A percentile compares a stretch with the other conserved stretches of the same genome.
These are phyloP conservation scores for Phalacrocorax aristotelis DNA, from an alignment of 2,113 vertebrate species.

Conservation along the genomic window DNA sequence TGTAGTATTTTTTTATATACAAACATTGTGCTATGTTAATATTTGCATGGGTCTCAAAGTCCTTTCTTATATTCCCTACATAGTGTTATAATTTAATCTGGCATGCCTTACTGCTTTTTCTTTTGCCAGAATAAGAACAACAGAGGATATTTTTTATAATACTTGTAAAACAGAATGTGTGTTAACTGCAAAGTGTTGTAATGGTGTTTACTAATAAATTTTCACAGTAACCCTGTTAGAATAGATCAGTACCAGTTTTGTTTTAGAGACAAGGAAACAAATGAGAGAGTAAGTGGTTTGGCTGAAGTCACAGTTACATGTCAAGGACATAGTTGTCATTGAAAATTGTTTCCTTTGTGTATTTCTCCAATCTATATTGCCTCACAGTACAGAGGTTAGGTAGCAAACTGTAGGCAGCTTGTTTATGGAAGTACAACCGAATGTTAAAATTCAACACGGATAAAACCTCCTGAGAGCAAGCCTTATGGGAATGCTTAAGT, in stretches of 20 bases:
- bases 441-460: not conserved
- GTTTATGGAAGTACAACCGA: not conserved
- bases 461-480: not conserved
- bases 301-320: not conserved
- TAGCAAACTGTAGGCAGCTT: not conserved
- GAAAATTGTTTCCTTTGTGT: not conserved
- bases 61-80: not conserved
- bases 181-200: not conserved
- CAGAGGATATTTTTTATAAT: not conserved
- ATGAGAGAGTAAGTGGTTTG: not conserved
- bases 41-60: not conserved
- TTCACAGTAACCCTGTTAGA: not conserved
- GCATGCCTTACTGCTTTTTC: not conserved
- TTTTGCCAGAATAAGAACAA: not conserved
- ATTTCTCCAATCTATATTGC: not conserved
- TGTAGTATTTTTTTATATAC: not conserved
- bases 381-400: not conserved
- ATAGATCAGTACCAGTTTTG: not conserved
- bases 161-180: not conserved
- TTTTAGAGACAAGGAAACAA: not conserved
- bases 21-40: not conserved
- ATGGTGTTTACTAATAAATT: not conserved
- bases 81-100: not conserved
- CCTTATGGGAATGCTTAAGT: not conserved
- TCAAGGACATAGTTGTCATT: not conserved